These are phyloP conservation scores for Drosophila incognita DNA, from an alignment of 2,888 invertebrate species.

Conservation along the genomic window DNA sequence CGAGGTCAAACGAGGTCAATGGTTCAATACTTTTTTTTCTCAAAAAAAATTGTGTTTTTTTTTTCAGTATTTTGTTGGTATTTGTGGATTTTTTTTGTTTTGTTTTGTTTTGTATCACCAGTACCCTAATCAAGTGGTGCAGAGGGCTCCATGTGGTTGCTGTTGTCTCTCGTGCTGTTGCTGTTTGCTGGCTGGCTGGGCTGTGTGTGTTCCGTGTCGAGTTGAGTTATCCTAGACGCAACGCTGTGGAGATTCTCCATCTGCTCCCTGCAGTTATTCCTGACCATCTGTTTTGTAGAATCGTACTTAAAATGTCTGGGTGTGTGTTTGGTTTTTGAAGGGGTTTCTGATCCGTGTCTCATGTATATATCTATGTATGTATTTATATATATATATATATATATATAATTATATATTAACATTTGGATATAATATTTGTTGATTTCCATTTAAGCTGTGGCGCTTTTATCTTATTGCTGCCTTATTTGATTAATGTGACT, in stretches of 20 bases:
- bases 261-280: conserved; percentile 40
- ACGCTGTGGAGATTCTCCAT: conserved; percentile 21
- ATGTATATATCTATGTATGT: conserved; percentile 2
- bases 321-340: conserved; percentile 16
- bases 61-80: conserved; percentile 24
- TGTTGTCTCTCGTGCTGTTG: conserved; percentile 30
- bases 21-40: conserved; percentile 38
- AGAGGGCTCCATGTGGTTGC: conserved; percentile 38
- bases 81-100: conserved; percentile 50
- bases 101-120: conserved; percentile 81
- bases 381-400: conserved; percentile 4
- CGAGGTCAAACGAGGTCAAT: conserved; percentile 56
- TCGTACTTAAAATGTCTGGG: conserved; percentile 34
- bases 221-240: conserved; percentile 27
- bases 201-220: conserved; percentile 1
- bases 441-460: conserved; percentile 46
- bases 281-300: conserved; percentile 31
- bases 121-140: conserved; percentile 84
- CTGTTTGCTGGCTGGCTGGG: conserved; percentile 16
- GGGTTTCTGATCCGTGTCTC: conserved; percentile 6
- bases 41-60: conserved; percentile 25
- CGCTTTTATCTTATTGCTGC: conserved; percentile 39
- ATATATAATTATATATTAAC: conserved; percentile 3
- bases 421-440: conserved; percentile 12
- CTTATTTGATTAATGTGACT: conserved; percentile 25